Conservation (phyloP, 2,797 vertebrate species). For the Tenualosa ilisha region DNA sequence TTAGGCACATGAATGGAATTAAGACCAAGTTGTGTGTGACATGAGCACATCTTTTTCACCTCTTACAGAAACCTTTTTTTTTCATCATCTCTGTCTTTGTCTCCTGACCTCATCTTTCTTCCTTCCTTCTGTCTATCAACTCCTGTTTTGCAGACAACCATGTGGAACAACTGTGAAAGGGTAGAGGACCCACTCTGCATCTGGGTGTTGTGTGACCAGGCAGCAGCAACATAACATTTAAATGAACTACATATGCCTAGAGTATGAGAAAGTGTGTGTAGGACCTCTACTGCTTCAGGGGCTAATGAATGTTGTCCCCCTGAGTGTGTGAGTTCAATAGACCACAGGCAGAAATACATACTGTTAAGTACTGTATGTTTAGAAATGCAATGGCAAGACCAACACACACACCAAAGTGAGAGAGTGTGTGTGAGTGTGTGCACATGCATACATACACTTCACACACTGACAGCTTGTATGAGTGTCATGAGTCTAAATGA, state of each 20-base stretch:
- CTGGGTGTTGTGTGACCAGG: background rate
- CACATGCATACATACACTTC: too few relatives aligned
- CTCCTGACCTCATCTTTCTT: background rate
- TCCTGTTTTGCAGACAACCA: background rate
- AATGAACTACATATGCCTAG: background rate
- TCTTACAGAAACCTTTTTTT: constrained; percentile 24
- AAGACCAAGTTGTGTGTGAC: constrained; percentile 48
- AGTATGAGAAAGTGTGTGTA: background rate
- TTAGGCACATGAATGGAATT: constrained; percentile 65
- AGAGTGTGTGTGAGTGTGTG: too few relatives aligned
- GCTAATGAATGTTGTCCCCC: too few relatives aligned
- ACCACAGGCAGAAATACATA: background rate
- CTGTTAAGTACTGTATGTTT: background rate
- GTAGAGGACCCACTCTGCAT: background rate
- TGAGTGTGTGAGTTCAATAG: background rate
- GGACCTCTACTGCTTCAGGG: too few relatives aligned
- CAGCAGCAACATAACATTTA: background rate
- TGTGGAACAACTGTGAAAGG: background rate
- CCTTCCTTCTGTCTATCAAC: background rate
- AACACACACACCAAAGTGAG: background rate
- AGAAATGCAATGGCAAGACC: background rate
- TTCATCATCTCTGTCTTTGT: background rate
- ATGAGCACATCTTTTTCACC: background rate
- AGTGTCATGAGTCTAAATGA: too few relatives aligned
- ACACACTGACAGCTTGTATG: too few relatives aligned